A percentile compares a stretch with the other conserved stretches of the same genome.
Conservation (phyloP, 1,140 invertebrate genomes). For the Tetragnatha versicolor region DNA sequence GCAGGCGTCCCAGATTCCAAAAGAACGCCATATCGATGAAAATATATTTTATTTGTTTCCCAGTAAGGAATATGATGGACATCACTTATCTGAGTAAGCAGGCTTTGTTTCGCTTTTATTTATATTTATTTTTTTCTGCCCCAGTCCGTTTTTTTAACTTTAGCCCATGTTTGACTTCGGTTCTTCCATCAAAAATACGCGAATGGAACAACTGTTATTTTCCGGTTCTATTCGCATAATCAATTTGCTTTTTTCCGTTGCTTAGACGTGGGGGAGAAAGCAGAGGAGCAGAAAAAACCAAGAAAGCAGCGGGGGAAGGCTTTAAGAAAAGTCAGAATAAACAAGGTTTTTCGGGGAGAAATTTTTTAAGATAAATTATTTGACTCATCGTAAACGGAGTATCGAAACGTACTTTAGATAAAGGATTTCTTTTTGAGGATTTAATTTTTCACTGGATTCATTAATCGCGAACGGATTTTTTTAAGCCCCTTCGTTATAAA, state of each 20-base stretch:
- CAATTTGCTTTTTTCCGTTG: slow-evolving; percentile 40
- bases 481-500: slow-evolving; percentile 26
- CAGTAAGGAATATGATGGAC: slow-evolving; percentile 51
- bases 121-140: neutral
- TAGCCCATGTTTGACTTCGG: slow-evolving; percentile 32
- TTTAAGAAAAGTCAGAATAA: slow-evolving; percentile 43
- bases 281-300: neutral
- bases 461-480: slow-evolving; percentile 38
- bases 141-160: slow-evolving; percentile 18
- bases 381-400: slow-evolving; percentile 32
- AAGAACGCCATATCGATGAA: slow-evolving; percentile 49
- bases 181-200: slow-evolving; percentile 49
- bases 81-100: slow-evolving; percentile 27
- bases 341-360: slow-evolving; percentile 36
- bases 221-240: slow-evolving; percentile 51
- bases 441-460: slow-evolving; percentile 50
- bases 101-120: neutral
- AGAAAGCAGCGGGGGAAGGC: slow-evolving; percentile 4
- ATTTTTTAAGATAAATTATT: slow-evolving; percentile 55
- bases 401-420: slow-evolving; percentile 48
- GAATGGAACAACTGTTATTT: slow-evolving; percentile 53
- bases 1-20: slow-evolving; percentile 4
- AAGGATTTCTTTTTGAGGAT: slow-evolving; percentile 42
- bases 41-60: slow-evolving; percentile 53
- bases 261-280: neutral